Percentiles rank a stretch among this genome's conserved stretches.
Conservation (phyloP, 1,140 invertebrate species). For the Lordiphosa mommai region DNA sequence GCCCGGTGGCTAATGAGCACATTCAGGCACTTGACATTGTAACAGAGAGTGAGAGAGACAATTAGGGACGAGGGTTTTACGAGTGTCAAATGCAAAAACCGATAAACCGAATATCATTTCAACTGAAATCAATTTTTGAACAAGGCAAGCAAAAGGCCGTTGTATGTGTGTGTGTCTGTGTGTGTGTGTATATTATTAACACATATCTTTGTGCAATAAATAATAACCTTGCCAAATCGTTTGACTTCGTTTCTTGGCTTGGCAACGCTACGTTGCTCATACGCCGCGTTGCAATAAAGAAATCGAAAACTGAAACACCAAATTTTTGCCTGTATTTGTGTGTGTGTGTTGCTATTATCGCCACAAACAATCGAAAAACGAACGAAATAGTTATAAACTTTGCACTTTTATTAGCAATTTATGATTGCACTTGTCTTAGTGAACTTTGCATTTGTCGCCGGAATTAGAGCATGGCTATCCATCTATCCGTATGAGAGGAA, state of each 20-base stretch:
- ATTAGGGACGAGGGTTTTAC: neutral
- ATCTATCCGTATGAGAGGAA: neutral
- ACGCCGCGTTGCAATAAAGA: conserved; percentile 6
- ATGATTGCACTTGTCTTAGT: conserved; percentile 31
- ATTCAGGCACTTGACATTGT: conserved; percentile 49
- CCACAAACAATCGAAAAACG: conserved; percentile 5
- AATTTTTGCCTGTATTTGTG: conserved; percentile 10
- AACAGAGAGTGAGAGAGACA: neutral
- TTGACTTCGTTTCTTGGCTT: conserved; percentile 57
- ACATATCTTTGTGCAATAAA: conserved; percentile 71
- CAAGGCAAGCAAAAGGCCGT: conserved; percentile 1
- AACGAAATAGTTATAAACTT: conserved; percentile 39
- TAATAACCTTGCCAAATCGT: conserved; percentile 72
- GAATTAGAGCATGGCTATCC: conserved; percentile 46
- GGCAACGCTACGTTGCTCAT: conserved; percentile 38
- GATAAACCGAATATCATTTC: conserved; percentile 2
- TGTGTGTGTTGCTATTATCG: neutral
- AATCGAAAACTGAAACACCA: conserved; percentile 19
- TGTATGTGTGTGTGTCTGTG: neutral
- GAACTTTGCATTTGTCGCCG: conserved; percentile 34
- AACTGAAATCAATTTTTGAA: conserved; percentile 7
- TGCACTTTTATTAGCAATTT: conserved; percentile 44
- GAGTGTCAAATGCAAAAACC: neutral
- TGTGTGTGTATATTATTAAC: conserved; percentile 49
- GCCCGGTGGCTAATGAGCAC: conserved; percentile 30